A percentile compares a stretch with the other conserved stretches of the same genome.
Conservation (phyloP, 2,113 vertebrate genomes). For the Empidonax alnorum region DNA sequence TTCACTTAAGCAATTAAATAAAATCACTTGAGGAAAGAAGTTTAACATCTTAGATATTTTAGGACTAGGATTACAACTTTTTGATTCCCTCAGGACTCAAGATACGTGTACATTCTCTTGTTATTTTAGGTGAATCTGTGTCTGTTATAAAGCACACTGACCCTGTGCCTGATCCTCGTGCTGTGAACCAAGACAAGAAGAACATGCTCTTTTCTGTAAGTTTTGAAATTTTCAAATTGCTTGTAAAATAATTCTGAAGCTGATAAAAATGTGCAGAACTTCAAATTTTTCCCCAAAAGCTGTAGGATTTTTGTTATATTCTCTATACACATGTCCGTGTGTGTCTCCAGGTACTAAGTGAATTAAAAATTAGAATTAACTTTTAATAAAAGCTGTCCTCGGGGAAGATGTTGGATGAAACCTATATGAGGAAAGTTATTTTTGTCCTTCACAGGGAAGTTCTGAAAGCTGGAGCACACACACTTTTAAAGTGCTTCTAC, state of each 20-base stretch:
- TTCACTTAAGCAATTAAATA: neutral
- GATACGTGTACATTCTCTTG: neutral
- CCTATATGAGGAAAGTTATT: neutral
- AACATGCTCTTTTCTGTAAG: conserved; percentile 99
- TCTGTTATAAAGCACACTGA: conserved; percentile 99
- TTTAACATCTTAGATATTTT: neutral
- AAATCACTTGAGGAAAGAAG: neutral
- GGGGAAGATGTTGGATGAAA: neutral
- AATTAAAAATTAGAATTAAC: neutral
- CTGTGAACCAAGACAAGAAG: conserved; percentile 99
- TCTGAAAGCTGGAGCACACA: neutral
- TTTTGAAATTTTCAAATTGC: neutral
- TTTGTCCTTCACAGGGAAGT: neutral
- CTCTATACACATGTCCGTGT: fast-evolving
- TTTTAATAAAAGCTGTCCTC: neutral
- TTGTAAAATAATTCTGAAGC: neutral
- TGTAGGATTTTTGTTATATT: neutral
- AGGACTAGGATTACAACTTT: neutral
- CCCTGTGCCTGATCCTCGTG: conserved; percentile 96
- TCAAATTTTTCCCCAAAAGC: neutral
- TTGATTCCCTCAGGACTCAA: neutral
- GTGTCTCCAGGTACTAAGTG: neutral
- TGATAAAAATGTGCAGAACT: neutral
- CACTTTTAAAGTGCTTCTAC: neutral
- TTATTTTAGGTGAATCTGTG: conserved; percentile 89